phyloP scores from a whole-genome alignment of 2,888 invertebrate genomes.

The Encarsia formosa region DNA sequence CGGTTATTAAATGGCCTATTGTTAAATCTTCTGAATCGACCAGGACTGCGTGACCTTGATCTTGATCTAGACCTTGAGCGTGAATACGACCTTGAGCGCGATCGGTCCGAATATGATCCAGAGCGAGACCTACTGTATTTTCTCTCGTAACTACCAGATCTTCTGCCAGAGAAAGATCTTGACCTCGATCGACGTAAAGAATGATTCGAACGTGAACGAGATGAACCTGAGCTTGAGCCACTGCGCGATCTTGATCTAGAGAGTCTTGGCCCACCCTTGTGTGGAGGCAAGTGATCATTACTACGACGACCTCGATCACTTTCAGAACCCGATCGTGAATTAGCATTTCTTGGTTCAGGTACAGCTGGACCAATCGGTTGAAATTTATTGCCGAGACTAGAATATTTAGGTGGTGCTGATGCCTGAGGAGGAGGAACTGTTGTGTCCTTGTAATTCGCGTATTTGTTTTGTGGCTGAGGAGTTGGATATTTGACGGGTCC shows the following conservation, averaged over 20 bases:
- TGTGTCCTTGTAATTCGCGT: constrained; percentile 42
- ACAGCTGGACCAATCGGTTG: constrained; percentile 45
- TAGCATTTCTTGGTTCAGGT: constrained; percentile 40
- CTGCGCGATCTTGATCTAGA: constrained; percentile 49
- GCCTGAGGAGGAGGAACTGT: constrained; percentile 17
- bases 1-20: constrained; percentile 57
- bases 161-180: constrained; percentile 44
- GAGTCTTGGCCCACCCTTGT: background rate
- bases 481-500: constrained; percentile 45
- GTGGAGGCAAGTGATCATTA: constrained; percentile 32
- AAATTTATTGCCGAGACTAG: constrained; percentile 44
- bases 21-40: constrained; percentile 42
- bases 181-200: constrained; percentile 58
- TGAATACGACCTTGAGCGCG: constrained; percentile 54
- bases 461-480: constrained; percentile 45
- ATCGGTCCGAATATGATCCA: constrained; percentile 47
- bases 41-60: constrained; percentile 55
- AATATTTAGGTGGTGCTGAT: constrained; percentile 31
- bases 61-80: constrained; percentile 56
- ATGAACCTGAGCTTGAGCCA: constrained; percentile 63
- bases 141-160: constrained; percentile 48
- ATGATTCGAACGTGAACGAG: constrained; percentile 63
- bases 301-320: constrained; percentile 38
- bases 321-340: constrained; percentile 57
- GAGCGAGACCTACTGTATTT: constrained; percentile 48